These are phyloP conservation scores for Callimorpha dominula DNA, from an alignment of 2,888 invertebrate species.

Conservation along the genomic window DNA sequence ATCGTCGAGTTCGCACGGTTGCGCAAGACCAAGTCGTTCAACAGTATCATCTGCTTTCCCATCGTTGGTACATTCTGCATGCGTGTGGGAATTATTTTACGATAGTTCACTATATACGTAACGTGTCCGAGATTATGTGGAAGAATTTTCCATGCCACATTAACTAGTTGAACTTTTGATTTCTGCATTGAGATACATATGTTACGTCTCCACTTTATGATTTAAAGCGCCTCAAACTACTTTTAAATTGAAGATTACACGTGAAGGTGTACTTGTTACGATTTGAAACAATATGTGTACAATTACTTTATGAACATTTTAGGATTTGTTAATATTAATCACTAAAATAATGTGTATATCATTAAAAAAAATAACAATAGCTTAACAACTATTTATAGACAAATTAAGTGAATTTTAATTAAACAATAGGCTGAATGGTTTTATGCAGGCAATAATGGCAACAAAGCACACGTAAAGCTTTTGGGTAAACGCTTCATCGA, in stretches of 20 bases:
- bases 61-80: conserved; percentile 32
- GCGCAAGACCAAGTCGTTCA: conserved; percentile 32
- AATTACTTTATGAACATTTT: too few species aligned
- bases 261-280: not conserved
- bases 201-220: not conserved
- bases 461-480: too few species aligned
- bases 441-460: too few species aligned
- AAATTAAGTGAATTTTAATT: too few species aligned
- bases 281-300: not conserved
- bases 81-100: conserved; percentile 23
- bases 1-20: conserved; percentile 45
- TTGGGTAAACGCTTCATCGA: too few species aligned
- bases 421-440: too few species aligned
- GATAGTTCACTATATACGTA: conserved; percentile 25
- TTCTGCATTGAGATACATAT: conserved; percentile 4
- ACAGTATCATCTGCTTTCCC: conserved; percentile 50
- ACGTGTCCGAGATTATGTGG: conserved; percentile 15
- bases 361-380: too few species aligned
- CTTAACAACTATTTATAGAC: too few species aligned
- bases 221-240: not conserved
- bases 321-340: too few species aligned
- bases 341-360: too few species aligned
- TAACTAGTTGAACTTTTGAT: conserved; percentile 12
- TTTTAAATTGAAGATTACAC: not conserved
- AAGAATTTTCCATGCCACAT: conserved; percentile 8